Conservation (phyloP, 2,888 invertebrate genomes). For the Scotopteryx bipunctaria region DNA sequence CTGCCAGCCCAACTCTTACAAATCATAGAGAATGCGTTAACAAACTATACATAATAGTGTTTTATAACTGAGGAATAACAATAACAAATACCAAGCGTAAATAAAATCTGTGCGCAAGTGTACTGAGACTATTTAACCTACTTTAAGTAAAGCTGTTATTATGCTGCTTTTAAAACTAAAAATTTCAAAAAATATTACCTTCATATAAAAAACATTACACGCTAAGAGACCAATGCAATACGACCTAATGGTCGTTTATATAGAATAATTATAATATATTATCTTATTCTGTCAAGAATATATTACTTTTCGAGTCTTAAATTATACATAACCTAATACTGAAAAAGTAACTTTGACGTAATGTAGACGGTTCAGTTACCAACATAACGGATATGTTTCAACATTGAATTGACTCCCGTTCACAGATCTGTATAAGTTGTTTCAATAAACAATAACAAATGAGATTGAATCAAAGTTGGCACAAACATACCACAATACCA, state of each 20-base stretch:
- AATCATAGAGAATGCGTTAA: conserved; percentile 66
- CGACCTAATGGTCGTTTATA: conserved; percentile 45
- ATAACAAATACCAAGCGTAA: conserved; percentile 41
- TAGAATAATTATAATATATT: conserved; percentile 47
- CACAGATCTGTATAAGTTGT: conserved; percentile 26
- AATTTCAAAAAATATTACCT: conserved; percentile 51
- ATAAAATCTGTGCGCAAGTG: conserved; percentile 42
- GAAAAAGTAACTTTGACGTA: conserved; percentile 70
- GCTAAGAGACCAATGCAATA: conserved; percentile 58
- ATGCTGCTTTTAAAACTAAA: conserved; percentile 41
- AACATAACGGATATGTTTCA: conserved; percentile 64
- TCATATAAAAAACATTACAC: conserved; percentile 64
- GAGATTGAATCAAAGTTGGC: conserved; percentile 61
- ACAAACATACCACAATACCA: conserved; percentile 68
- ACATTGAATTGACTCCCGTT: conserved; percentile 25
- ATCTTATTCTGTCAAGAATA: conserved; percentile 53
- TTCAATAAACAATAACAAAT: conserved; percentile 21
- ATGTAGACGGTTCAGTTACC: conserved; percentile 51
- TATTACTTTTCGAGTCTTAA: conserved; percentile 74
- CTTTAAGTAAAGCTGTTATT: conserved; percentile 34
- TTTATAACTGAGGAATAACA: conserved; percentile 51
- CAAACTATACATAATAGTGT: conserved; percentile 65
- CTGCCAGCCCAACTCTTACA: conserved; percentile 66
- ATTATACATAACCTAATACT: conserved; percentile 73
- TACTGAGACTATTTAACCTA: conserved; percentile 30